These are phyloP conservation scores for Rhegmatorhina hoffmannsi DNA, from an alignment of 2,113 vertebrate species.

Conservation along the genomic window DNA sequence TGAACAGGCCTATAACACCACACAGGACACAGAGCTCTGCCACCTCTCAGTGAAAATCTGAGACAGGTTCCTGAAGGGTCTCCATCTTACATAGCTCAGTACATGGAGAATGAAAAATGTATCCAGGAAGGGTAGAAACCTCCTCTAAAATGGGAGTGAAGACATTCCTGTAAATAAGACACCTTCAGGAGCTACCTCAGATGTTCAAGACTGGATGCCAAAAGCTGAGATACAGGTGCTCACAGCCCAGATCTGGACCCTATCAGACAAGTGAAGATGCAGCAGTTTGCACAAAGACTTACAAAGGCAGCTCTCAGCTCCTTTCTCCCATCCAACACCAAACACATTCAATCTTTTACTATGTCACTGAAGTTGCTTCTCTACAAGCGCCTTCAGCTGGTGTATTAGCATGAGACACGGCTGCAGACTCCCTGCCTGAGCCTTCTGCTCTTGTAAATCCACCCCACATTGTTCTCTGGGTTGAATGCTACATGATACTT, in stretches of 20 bases:
- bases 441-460: background rate
- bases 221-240: background rate
- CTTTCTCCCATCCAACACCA: background rate
- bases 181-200: background rate
- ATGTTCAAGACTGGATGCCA: background rate
- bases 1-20: background rate
- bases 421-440: background rate
- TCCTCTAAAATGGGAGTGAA: background rate
- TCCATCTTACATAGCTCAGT: background rate
- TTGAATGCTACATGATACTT: background rate
- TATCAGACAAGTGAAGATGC: background rate
- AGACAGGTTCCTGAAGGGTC: background rate
- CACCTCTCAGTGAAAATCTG: background rate
- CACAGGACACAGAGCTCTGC: background rate
- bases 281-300: background rate
- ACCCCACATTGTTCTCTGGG: background rate
- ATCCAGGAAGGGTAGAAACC: background rate
- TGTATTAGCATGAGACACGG: background rate
- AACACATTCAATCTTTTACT: background rate
- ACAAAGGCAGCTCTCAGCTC: background rate
- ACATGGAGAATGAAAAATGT: background rate
- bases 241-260: too few species aligned
- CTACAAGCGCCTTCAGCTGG: background rate
- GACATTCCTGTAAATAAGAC: background rate
- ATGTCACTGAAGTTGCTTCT: background rate